Percentiles rank a stretch among this genome's conserved stretches.
Conservation (phyloP, 2,888 invertebrate genomes). For the Heterodera filipjevi region DNA sequence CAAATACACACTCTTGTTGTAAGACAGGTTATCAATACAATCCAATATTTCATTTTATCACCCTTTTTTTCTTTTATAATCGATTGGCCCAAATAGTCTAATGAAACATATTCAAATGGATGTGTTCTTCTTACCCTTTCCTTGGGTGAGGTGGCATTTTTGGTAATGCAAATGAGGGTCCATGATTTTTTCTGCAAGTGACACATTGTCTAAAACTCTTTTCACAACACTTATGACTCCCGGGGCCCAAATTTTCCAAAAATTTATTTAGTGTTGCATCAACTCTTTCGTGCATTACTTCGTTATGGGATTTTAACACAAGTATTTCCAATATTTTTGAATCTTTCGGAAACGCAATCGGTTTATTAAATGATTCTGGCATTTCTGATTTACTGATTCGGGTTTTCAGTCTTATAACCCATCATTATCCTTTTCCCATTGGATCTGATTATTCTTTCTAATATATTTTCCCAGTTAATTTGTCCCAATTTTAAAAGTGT, state of each 20-base stretch:
- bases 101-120: constrained; percentile 62
- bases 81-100: constrained; percentile 66
- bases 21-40: constrained; percentile 66
- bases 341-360: no score
- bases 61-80: constrained; percentile 39
- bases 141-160: constrained; percentile 63
- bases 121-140: constrained; percentile 53
- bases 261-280: no score
- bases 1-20: constrained; percentile 65
- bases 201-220: constrained; percentile 56
- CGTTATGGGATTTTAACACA: no score
- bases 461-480: not conserved
- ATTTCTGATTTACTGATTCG: no score
- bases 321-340: no score
- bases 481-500: not conserved
- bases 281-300: no score
- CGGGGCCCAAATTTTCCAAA: no score
- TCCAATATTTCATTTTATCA: constrained; percentile 51
- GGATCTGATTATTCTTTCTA: not conserved
- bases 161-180: constrained; percentile 47
- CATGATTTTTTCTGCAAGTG: constrained; percentile 52
- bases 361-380: no score
- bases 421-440: not conserved
- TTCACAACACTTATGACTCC: no score
- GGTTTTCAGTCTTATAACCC: not conserved